A percentile compares a stretch with the other conserved stretches of the same genome.
Evolutionary conservation across 2,888 invertebrate species (phyloP).

Genomic region (Spodoptera littoralis): DNA sequence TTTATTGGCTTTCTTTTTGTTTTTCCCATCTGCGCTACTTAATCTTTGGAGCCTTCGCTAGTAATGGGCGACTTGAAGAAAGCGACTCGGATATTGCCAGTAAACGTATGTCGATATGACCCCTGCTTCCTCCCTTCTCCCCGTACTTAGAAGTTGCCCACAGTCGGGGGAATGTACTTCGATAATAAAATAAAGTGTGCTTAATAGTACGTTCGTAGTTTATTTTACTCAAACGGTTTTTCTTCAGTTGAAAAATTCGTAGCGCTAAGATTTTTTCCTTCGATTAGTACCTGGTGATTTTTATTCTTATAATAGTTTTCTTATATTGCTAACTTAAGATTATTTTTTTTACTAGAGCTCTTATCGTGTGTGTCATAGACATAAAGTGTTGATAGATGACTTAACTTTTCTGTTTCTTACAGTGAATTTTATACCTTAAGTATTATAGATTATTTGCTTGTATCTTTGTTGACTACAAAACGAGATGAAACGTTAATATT

Average conservation of each 20-base stretch:
- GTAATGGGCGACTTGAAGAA: conserved; percentile 72
- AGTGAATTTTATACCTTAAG: too few species aligned
- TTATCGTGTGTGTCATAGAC: too few species aligned
- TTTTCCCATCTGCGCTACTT: conserved; percentile 33
- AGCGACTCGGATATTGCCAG: conserved; percentile 73
- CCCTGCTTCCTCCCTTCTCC: conserved; percentile 53
- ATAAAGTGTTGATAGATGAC: too few species aligned
- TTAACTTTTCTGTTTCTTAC: too few species aligned
- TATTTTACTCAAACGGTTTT: conserved; percentile 34
- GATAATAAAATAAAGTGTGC: conserved; percentile 56
- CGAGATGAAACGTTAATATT: too few species aligned
- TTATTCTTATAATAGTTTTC: background rate
- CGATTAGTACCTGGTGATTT: too few species aligned
- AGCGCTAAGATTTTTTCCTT: conserved; percentile 10
- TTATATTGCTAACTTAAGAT: background rate
- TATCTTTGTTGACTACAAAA: too few species aligned
- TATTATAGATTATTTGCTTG: too few species aligned
- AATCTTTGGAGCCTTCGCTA: conserved; percentile 63
- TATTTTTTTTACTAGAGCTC: too few species aligned
- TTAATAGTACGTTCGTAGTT: conserved; percentile 43
- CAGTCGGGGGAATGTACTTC: conserved; percentile 50
- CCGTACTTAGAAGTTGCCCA: conserved; percentile 62
- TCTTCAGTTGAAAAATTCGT: conserved; percentile 30
- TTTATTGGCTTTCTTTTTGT: conserved; percentile 23
- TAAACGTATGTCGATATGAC: conserved; percentile 76